These are phyloP conservation scores for Felis catus DNA, from an alignment of 2,113 vertebrate species.

Conservation along the genomic window DNA sequence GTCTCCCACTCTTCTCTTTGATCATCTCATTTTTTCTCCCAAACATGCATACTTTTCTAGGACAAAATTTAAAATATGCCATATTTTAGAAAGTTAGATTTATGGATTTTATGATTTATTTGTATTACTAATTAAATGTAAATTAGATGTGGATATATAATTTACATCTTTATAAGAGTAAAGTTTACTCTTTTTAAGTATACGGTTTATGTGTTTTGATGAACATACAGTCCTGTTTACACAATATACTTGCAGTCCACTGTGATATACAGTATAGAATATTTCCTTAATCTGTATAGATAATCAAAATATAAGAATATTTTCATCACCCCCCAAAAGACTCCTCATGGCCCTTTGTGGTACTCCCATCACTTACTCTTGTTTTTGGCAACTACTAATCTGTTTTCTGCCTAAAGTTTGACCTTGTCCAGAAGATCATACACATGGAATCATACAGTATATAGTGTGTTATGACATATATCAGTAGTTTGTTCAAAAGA, in stretches of 20 bases:
- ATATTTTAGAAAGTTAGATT: constrained; percentile 10
- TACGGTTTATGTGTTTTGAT: background rate
- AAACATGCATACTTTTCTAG: background rate
- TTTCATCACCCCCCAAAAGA: background rate
- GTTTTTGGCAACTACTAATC: background rate
- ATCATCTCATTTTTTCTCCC: background rate
- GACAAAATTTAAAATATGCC: background rate
- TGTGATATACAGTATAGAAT: background rate
- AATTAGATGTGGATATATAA: background rate
- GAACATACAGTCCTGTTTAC: background rate
- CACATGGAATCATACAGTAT: background rate
- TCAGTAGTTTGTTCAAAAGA: constrained; percentile 24
- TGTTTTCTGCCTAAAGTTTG: background rate
- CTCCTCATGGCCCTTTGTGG: background rate
- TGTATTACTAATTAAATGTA: background rate
- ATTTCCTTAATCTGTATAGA: background rate
- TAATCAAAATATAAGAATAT: background rate
- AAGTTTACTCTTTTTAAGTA: background rate
- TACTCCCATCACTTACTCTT: background rate
- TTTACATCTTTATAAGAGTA: background rate
- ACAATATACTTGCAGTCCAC: background rate
- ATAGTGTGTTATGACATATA: background rate
- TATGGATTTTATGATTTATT: background rate
- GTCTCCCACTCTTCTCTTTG: background rate
- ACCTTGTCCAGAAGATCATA: background rate